Evolutionary conservation across 37 sponge, comb jelly and placozoan species (phyloP).

Genomic region (Haliclona indistincta): DNA sequence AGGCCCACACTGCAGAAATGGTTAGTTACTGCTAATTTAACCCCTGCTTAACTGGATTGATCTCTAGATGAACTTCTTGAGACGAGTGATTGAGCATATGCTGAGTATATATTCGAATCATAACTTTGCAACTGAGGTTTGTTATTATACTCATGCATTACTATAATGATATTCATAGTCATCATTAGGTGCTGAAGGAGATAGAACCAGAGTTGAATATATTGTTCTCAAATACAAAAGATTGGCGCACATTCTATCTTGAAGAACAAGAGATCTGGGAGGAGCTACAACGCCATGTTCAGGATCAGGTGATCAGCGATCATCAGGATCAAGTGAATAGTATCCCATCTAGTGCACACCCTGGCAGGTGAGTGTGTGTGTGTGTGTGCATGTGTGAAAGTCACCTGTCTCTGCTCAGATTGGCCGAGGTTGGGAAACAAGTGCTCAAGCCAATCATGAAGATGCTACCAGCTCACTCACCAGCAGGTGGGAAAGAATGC

Average conservation of each 20-base stretch:
- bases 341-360: not conserved
- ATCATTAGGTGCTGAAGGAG: constrained; percentile 30
- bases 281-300: constrained; percentile 34
- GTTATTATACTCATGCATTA: too few relatives aligned
- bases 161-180: too few relatives aligned
- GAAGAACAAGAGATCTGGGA: constrained; percentile 40
- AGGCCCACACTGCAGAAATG: constrained; percentile 74
- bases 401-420: not conserved
- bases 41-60: not conserved
- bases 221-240: constrained; percentile 43
- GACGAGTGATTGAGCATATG: constrained; percentile 59
- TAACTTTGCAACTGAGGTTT: constrained; percentile 49
- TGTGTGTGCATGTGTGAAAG: not conserved
- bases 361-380: too few relatives aligned
- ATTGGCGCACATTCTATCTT: constrained; percentile 25
- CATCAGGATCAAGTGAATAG: not conserved
- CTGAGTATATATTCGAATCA: constrained; percentile 64
- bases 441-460: too few relatives aligned
- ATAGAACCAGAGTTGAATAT: constrained; percentile 31
- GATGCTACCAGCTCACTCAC: too few relatives aligned
- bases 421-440: not conserved
- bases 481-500: too few relatives aligned
- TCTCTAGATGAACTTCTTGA: constrained; percentile 45
- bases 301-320: constrained; percentile 8
- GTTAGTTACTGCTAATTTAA: constrained; percentile 18